A percentile compares a stretch with the other conserved stretches of the same genome.
phyloP scores from a whole-genome alignment of 2,113 vertebrate species.

The Cololabis saira region DNA sequence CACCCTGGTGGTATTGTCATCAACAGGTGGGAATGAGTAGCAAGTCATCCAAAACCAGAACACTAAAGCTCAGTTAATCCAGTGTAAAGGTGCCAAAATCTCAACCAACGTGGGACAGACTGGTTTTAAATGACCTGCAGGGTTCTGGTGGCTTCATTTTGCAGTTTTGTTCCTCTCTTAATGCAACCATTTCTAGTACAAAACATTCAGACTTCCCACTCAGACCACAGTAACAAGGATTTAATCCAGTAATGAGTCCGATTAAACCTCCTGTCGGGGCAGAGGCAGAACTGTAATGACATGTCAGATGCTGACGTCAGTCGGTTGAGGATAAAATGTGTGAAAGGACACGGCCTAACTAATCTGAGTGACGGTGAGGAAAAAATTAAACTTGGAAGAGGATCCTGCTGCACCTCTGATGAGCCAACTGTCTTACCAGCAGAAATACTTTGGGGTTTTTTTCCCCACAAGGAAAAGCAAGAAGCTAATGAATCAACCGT shows the following conservation, averaged over 20 bases:
- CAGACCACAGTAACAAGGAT: background rate
- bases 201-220: background rate
- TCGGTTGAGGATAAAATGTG: background rate
- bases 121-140: background rate
- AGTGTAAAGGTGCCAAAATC: slow-evolving; percentile 4
- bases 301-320: background rate
- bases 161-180: background rate
- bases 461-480: slow-evolving; percentile 1
- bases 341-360: slow-evolving; percentile 3
- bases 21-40: background rate
- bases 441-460: slow-evolving; percentile 12
- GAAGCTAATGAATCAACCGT: slow-evolving; percentile 1
- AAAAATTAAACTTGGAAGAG: slow-evolving; percentile 7
- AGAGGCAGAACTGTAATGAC: slow-evolving; percentile 5
- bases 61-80: background rate
- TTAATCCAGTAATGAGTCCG: background rate
- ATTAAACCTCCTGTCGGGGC: background rate
- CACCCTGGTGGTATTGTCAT: background rate
- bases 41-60: background rate
- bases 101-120: background rate
- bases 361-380: background rate
- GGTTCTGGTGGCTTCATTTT: too few species aligned
- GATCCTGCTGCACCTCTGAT: slow-evolving; percentile 6
- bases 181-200: background rate
- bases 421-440: slow-evolving; percentile 3